These are phyloP conservation scores for Thomomys bottae DNA, from an alignment of 2,113 vertebrate species.

Conservation along the genomic window DNA sequence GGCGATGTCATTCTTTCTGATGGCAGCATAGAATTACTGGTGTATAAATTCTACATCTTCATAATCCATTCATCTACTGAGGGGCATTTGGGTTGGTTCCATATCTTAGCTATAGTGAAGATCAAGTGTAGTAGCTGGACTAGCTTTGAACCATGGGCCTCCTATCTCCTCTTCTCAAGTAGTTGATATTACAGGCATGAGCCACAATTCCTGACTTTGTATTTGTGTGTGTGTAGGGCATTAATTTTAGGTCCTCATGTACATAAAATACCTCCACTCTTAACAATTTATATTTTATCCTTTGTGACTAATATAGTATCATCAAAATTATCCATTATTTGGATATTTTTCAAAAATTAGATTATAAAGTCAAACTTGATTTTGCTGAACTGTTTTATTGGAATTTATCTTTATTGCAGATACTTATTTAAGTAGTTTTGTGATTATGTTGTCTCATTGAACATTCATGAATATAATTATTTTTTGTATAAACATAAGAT, in stretches of 20 bases:
- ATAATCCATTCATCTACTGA: too few species aligned
- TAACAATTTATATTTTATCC: background rate
- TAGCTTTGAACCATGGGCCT: too few species aligned
- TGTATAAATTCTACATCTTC: too few species aligned
- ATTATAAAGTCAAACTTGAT: background rate
- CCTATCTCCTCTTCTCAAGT: too few species aligned
- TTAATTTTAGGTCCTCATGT: background rate
- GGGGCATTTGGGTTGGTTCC: too few species aligned
- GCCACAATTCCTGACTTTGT: too few species aligned
- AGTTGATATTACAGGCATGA: too few species aligned
- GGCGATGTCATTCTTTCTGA: too few species aligned
- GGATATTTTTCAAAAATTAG: background rate
- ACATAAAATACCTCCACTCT: background rate
- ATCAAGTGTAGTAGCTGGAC: too few species aligned
- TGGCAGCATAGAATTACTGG: too few species aligned
- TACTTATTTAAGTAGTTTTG: slow-evolving; percentile 12
- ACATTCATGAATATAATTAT: background rate
- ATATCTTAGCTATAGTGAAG: too few species aligned
- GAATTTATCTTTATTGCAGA: background rate
- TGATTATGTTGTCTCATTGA: background rate
- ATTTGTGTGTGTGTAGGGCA: background rate
- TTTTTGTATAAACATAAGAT: background rate
- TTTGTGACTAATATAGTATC: background rate
- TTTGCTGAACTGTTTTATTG: slow-evolving; percentile 17
- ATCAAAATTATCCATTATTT: background rate